Conservation (phyloP, 2,888 invertebrate species). For the Tetropium fuscum region DNA sequence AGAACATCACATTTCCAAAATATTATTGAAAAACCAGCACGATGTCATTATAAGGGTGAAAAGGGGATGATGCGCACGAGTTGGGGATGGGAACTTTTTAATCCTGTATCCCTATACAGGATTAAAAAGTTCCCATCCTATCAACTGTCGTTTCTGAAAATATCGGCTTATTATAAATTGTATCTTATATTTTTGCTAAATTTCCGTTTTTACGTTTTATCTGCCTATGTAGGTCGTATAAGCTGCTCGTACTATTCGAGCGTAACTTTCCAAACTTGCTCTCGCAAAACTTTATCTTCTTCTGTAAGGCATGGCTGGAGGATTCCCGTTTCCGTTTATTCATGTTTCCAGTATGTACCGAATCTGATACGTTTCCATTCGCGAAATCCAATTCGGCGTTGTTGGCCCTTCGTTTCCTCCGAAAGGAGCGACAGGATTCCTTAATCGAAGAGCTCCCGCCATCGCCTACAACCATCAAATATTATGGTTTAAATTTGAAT, state of each 20-base stretch:
- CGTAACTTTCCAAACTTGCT: slow-evolving; percentile 30
- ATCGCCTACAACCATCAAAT: neutral
- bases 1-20: too few species aligned
- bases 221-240: slow-evolving; percentile 40
- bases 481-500: slow-evolving; percentile 1
- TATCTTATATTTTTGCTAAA: too few species aligned
- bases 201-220: slow-evolving; percentile 39
- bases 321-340: slow-evolving; percentile 29
- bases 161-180: too few species aligned
- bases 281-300: slow-evolving; percentile 36
- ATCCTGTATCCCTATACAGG: too few species aligned
- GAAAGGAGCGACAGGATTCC: slow-evolving; percentile 1
- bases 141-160: too few species aligned
- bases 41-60: too few species aligned
- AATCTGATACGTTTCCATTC: slow-evolving; percentile 3
- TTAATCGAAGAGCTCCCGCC: too few species aligned
- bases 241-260: slow-evolving; percentile 31
- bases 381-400: slow-evolving; percentile 10
- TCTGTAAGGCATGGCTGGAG: slow-evolving; percentile 26
- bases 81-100: too few species aligned
- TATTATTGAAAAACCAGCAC: too few species aligned
- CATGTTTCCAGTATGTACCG: neutral
- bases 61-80: too few species aligned
- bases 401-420: slow-evolving; percentile 19
- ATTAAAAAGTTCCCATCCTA: too few species aligned